Evolutionary conservation across 1,140 invertebrate species (phyloP).

Genomic region (Eumeta japonica): DNA sequence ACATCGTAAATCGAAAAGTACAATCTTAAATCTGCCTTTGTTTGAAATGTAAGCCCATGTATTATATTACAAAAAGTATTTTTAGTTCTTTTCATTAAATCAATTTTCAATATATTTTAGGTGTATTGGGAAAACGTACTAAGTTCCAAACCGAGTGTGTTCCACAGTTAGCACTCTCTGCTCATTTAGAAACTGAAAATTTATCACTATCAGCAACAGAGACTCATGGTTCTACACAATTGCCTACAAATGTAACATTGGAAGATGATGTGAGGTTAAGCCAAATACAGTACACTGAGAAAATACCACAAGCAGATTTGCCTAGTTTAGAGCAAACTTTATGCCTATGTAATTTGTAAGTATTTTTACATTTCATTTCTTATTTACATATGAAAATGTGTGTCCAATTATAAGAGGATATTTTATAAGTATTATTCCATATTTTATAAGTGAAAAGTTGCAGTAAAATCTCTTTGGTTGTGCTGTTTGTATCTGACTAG

Average conservation of each 20-base stretch:
- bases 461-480: too few relatives aligned
- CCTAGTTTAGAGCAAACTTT: constrained; percentile 75
- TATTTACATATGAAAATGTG: too few relatives aligned
- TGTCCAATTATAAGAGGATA: too few relatives aligned
- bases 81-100: constrained; percentile 3
- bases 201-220: constrained; percentile 42
- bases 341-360: constrained; percentile 68
- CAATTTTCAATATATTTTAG: constrained; percentile 51
- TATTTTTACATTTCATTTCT: too few relatives aligned
- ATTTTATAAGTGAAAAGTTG: too few relatives aligned
- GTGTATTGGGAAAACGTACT: constrained; percentile 84
- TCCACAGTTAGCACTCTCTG: constrained; percentile 76
- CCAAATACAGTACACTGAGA: constrained; percentile 70
- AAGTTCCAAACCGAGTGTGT: constrained; percentile 80
- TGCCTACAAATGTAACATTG: constrained; percentile 67
- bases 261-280: constrained; percentile 85
- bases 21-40: too few relatives aligned
- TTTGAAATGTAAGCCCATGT: too few relatives aligned
- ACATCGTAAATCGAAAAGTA: too few relatives aligned
- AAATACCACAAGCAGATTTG: constrained; percentile 59
- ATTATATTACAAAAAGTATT: constrained; percentile 3
- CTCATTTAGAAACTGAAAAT: constrained; percentile 54
- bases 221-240: constrained; percentile 41
- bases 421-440: too few relatives aligned
- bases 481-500: too few relatives aligned